Evolutionary conservation across 2,113 vertebrate species (phyloP).

Genomic region (Seriola quinqueradiata): DNA sequence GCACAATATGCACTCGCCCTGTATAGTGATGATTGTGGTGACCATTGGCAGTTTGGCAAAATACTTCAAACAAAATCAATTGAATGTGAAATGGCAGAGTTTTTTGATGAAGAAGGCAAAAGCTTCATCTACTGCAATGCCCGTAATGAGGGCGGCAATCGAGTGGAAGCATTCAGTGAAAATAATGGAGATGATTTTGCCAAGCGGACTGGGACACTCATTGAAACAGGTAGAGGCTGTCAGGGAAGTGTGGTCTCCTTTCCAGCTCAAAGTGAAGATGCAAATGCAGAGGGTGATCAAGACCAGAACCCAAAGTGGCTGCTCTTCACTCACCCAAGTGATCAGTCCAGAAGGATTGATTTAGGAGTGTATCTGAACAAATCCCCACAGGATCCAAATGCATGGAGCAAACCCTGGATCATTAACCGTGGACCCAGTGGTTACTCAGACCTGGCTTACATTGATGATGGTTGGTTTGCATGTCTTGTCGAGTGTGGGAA

Average conservation of each 20-base stretch:
- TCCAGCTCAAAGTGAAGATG: not conserved
- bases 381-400: accelerated
- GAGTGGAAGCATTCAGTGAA: not conserved
- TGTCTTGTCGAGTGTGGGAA: not conserved
- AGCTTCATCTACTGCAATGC: not conserved
- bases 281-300: not conserved
- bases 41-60: not conserved
- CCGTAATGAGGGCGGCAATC: not conserved
- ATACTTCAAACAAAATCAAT: not conserved
- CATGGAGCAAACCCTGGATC: conserved; percentile 18
- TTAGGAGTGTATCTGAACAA: conserved; percentile 38
- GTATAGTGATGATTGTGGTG: not conserved
- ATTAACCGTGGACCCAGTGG: not conserved
- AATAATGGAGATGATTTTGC: not conserved
- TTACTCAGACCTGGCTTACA: not conserved
- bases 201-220: not conserved
- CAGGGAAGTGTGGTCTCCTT: conserved; percentile 25
- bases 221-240: not conserved
- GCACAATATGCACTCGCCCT: not conserved
- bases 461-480: not conserved
- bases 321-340: conserved; percentile 13
- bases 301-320: conserved; percentile 13
- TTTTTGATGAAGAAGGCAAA: not conserved
- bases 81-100: not conserved
- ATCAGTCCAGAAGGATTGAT: not conserved